A percentile compares a stretch with the other conserved stretches of the same genome.
phyloP scores from a whole-genome alignment of 2,113 vertebrate genomes.

The Gobius niger region DNA sequence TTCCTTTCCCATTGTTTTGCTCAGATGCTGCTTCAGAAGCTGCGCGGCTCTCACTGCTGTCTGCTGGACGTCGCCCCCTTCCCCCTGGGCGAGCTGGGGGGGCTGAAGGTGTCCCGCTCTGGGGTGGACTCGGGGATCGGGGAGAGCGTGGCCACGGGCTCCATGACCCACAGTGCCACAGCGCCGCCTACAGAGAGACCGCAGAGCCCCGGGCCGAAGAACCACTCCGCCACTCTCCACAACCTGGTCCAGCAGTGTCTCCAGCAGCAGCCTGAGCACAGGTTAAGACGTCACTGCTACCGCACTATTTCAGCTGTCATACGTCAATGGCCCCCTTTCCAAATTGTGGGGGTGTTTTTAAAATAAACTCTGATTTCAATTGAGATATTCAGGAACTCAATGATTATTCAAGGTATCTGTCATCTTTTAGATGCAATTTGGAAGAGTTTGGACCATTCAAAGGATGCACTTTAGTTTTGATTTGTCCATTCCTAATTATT shows the following conservation, averaged over 20 bases:
- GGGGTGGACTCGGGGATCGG: constrained; percentile 95
- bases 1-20: background rate
- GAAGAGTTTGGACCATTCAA: too few species aligned
- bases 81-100: constrained; percentile 83
- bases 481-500: too few species aligned
- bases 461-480: too few species aligned
- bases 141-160: constrained; percentile 85
- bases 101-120: constrained; percentile 89
- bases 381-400: too few species aligned
- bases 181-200: constrained; percentile 84
- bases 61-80: constrained; percentile 83
- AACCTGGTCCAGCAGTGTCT: constrained; percentile 93
- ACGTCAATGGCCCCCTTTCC: too few species aligned
- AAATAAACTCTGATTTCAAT: background rate
- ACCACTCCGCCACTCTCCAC: constrained; percentile 90
- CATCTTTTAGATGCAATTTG: too few species aligned
- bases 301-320: too few species aligned
- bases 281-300: constrained; percentile 47
- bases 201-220: constrained; percentile 85
- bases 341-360: background rate
- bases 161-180: constrained; percentile 83
- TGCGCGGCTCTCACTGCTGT: constrained; percentile 87
- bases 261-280: constrained; percentile 88
- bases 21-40: constrained; percentile 96
- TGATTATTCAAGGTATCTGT: too few species aligned